phyloP scores from a whole-genome alignment of 2,888 invertebrate genomes.

The Trissonchulus latispiculum region DNA sequence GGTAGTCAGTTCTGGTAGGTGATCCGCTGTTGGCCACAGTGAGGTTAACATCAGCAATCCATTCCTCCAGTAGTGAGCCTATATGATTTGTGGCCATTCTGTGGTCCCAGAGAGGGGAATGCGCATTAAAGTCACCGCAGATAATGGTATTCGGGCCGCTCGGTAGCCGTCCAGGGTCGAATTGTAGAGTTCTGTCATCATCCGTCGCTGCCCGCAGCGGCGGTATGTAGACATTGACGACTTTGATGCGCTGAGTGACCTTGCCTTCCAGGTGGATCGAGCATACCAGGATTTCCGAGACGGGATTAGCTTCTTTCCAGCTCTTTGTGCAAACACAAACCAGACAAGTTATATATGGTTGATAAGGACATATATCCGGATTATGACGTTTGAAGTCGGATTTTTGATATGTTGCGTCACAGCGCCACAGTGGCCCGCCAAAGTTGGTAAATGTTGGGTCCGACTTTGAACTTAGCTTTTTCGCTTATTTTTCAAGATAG shows the following conservation, averaged over 20 bases:
- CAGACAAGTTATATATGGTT: too few relatives aligned
- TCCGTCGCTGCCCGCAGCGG: background rate
- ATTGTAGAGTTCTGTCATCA: background rate
- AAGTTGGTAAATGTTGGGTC: too few relatives aligned
- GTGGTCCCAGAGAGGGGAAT: conserved; percentile 11
- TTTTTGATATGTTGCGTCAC: too few relatives aligned
- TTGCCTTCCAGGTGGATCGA: background rate
- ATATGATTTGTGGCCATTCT: background rate
- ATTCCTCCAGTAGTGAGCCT: conserved; percentile 1
- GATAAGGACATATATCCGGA: too few relatives aligned
- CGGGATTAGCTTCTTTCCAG: too few relatives aligned
- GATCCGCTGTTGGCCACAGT: background rate
- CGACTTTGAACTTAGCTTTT: too few relatives aligned
- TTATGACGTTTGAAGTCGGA: too few relatives aligned
- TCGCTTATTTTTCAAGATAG: too few relatives aligned
- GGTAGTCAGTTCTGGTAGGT: conserved; percentile 1
- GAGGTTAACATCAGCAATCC: background rate
- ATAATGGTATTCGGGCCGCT: conserved; percentile 5
- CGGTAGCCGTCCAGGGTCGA: background rate
- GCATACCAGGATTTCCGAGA: background rate
- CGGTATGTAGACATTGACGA: background rate
- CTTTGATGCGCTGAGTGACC: background rate
- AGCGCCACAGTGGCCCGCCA: too few relatives aligned
- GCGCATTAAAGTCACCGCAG: conserved; percentile 9
- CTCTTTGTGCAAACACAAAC: too few relatives aligned